Conservation (phyloP, 2,797 vertebrate genomes). For the Salmo trutta region DNA sequence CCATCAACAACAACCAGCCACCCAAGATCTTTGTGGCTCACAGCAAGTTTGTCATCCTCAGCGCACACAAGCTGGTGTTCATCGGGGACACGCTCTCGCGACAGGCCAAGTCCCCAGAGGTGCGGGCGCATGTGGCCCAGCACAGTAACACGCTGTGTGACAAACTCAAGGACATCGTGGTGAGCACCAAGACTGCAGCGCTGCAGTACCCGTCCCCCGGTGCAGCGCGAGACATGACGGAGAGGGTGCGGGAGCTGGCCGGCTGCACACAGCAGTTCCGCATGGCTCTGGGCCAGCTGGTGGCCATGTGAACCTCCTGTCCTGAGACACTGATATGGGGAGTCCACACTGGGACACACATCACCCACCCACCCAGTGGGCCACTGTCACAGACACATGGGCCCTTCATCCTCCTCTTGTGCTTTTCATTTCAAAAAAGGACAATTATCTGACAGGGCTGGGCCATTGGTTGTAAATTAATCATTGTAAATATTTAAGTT, state of each 20-base stretch:
- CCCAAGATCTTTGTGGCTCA: constrained; percentile 96
- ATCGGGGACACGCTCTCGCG: constrained; percentile 95
- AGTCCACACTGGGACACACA: not conserved
- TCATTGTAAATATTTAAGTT: constrained; percentile 81
- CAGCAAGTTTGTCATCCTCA: constrained; percentile 97
- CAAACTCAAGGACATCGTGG: constrained; percentile 93
- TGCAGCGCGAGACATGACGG: constrained; percentile 90
- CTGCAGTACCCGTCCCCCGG: constrained; percentile 89
- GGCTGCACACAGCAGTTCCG: constrained; percentile 93
- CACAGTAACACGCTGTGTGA: constrained; percentile 94
- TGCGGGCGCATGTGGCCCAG: constrained; percentile 88
- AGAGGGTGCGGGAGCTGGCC: constrained; percentile 87
- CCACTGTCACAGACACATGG: constrained; percentile 27
- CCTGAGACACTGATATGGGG: not conserved
- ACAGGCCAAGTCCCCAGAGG: constrained; percentile 88
- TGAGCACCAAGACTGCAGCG: constrained; percentile 90
- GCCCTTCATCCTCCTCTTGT: constrained; percentile 22
- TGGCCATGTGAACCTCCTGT: constrained; percentile 73
- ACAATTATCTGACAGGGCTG: constrained; percentile 64
- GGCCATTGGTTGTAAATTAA: constrained; percentile 77
- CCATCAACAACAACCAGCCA: constrained; percentile 90
- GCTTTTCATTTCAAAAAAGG: constrained; percentile 46
- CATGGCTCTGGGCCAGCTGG: constrained; percentile 88
- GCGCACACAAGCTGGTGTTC: constrained; percentile 96
- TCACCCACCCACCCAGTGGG: no score